Evolutionary conservation across 2,888 invertebrate genomes (phyloP).

Genomic region (Conops quadrifasciatus): DNA sequence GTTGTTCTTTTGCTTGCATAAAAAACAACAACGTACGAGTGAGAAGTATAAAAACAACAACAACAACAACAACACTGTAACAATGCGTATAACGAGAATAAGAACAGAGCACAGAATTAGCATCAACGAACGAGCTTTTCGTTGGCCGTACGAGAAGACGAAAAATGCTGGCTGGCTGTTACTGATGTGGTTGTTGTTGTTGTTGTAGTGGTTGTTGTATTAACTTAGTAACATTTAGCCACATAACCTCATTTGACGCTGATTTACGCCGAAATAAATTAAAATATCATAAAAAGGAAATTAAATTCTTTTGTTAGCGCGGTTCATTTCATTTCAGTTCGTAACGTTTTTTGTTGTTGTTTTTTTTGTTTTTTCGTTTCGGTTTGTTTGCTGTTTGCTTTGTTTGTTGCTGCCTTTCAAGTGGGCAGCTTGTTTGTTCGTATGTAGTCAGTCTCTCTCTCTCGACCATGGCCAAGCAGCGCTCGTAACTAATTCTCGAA

Average conservation of each 20-base stretch:
- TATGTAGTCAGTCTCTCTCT: no score
- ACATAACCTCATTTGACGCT: constrained; percentile 53
- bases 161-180: no score
- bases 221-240: constrained; percentile 7
- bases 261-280: constrained; percentile 63
- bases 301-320: constrained; percentile 57
- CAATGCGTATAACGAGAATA: neutral
- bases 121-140: no score
- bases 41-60: neutral
- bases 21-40: neutral
- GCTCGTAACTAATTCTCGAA: constrained; percentile 43
- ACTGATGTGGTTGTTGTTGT: constrained; percentile 18
- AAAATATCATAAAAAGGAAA: constrained; percentile 64
- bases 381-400: neutral
- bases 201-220: neutral
- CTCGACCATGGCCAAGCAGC: neutral
- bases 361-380: constrained; percentile 16
- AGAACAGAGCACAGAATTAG: neutral
- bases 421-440: constrained; percentile 5
- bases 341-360: constrained; percentile 1
- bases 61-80: neutral
- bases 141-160: no score
- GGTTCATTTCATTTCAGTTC: neutral
- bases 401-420: constrained; percentile 5
- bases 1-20: no score